Percentiles rank a stretch among this genome's conserved stretches.
These are phyloP conservation scores for Agonopterix alstromeriana DNA, from an alignment of 2,888 invertebrate species.

Conservation along the genomic window DNA sequence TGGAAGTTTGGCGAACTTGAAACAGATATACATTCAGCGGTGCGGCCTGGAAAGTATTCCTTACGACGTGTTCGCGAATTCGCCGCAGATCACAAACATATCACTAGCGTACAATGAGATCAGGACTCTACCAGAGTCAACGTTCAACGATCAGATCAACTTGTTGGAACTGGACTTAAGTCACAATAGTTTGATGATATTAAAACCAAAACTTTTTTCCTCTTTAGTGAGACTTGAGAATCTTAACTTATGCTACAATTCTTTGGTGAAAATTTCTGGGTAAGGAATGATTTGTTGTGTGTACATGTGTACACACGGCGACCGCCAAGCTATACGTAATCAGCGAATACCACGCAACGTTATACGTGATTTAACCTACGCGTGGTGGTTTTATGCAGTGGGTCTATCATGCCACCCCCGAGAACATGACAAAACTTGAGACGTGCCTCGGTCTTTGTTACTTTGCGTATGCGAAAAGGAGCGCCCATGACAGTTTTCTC, in stretches of 20 bases:
- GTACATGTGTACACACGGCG: not conserved
- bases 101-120: constrained; percentile 78
- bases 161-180: constrained; percentile 80
- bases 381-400: too few relatives aligned
- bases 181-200: constrained; percentile 76
- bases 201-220: constrained; percentile 78
- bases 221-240: constrained; percentile 72
- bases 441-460: too few relatives aligned
- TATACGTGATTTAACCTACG: too few relatives aligned
- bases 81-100: constrained; percentile 75
- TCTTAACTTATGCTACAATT: constrained; percentile 81
- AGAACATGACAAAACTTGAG: too few relatives aligned
- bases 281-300: constrained; percentile 49
- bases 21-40: constrained; percentile 73
- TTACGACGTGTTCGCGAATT: constrained; percentile 78
- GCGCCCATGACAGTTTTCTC: too few relatives aligned
- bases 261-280: constrained; percentile 74
- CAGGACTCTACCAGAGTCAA: constrained; percentile 70
- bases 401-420: too few relatives aligned
- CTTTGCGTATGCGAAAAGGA: too few relatives aligned
- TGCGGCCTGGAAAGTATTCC: constrained; percentile 78
- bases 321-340: too few relatives aligned
- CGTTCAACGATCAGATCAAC: constrained; percentile 79
- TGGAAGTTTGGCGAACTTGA: constrained; percentile 75
- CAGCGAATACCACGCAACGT: too few relatives aligned